Evolutionary conservation across 1,140 invertebrate species (phyloP), one percentile per base, ranked within the genome.

Genomic region (Drosophila prosaltans): DNA sequence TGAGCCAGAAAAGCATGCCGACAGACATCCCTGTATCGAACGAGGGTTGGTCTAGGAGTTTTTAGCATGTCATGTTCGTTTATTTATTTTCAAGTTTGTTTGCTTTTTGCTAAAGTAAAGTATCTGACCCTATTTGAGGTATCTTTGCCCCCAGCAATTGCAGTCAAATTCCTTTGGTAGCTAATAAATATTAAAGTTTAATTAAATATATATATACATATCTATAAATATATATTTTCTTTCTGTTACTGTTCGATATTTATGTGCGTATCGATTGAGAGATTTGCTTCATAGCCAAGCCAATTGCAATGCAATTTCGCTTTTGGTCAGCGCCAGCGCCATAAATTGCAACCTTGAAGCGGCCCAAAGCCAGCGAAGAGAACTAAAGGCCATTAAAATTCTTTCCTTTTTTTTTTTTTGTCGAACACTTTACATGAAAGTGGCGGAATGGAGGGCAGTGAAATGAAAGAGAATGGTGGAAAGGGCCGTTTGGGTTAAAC

Each of bases 171-270:
- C 84, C 84, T 84, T 61, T 74, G 84, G 61, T 79, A 84, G 84
- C 84, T 89, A 89, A 89, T 89, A 89, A 89, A 89, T 89, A 89
- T 89, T 81, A 84, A 89, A 89, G 74, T 89, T 89, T 89, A 89
- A 89, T 89, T 89, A 89, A 89, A 89, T 89, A 88, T 88, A 8
- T 51, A 51, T 10, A 51, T 9, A 10, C 8, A 48, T 48, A 48
- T 16, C 16, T 48, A 48, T 7, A 24, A 10, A 51, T 7, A 51
- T 24, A 1, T 2, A 26, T 24, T 82, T 89, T 30, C 4, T 30
- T 30, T 30, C 2, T 84, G 82, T 71, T 75, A 16, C 30, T 36
- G n/a, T 55, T 63, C 69, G 74, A 90, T 89, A 84, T 89, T 89
- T 89, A 89, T 89, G 80, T 80, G 81, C 59, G 69, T 72, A 83